phyloP scores from a whole-genome alignment of 2,797 vertebrate species.

The Thamnophis elegans region DNA sequence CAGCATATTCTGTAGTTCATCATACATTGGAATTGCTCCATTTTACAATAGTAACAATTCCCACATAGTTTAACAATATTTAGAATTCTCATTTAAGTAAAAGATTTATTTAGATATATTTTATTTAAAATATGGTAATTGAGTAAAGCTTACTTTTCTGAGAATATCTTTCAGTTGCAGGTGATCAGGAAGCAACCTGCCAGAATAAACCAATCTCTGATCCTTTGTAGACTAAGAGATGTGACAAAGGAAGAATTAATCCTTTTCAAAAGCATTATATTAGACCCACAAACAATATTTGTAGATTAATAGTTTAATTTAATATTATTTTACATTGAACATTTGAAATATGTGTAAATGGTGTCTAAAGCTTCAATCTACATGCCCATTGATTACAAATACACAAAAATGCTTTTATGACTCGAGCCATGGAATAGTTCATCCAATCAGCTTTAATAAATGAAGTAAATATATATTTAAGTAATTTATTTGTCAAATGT shows the following conservation, averaged over 20 bases:
- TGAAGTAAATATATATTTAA: background rate
- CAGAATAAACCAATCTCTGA: slow-evolving; percentile 96
- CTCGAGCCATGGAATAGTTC: background rate
- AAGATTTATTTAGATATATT: background rate
- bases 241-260: slow-evolving; percentile 70
- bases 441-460: background rate
- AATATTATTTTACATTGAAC: background rate
- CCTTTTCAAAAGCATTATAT: slow-evolving; percentile 55
- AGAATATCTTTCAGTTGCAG: slow-evolving; percentile 93
- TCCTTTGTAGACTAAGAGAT: slow-evolving; percentile 88
- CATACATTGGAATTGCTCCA: background rate
- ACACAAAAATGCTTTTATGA: background rate
- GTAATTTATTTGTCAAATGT: background rate
- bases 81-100: background rate
- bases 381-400: background rate
- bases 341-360: slow-evolving; percentile 35
- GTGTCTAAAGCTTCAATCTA: background rate
- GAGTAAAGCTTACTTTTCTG: slow-evolving; percentile 85
- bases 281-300: slow-evolving; percentile 49
- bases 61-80: background rate
- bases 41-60: slow-evolving; percentile 7
- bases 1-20: background rate
- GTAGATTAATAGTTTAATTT: slow-evolving; percentile 16
- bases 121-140: slow-evolving; percentile 18
- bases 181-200: slow-evolving; percentile 92